phyloP scores from a whole-genome alignment of 2,888 invertebrate species.

The Cephus pygmeus region DNA sequence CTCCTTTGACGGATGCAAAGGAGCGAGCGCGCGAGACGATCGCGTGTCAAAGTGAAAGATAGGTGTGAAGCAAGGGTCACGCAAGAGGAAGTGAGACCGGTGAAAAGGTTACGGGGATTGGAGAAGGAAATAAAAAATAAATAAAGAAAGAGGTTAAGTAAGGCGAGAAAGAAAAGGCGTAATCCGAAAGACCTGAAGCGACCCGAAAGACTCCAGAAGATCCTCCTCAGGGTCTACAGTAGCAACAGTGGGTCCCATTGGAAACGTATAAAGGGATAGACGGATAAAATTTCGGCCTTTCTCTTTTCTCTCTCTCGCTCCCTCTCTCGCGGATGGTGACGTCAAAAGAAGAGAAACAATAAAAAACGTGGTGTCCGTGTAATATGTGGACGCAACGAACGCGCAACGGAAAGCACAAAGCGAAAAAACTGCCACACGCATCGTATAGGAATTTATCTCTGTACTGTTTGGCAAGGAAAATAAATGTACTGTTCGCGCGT shows the following conservation, averaged over 20 bases:
- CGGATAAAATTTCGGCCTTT: neutral
- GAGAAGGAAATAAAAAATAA: slow-evolving; percentile 12
- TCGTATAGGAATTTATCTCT: neutral
- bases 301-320: neutral
- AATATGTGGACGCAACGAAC: slow-evolving; percentile 18
- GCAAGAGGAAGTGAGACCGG: slow-evolving; percentile 5
- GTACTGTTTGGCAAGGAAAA: neutral
- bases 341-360: neutral
- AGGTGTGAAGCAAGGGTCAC: neutral
- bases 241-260: neutral
- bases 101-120: slow-evolving; percentile 27
- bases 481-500: slow-evolving; percentile 45
- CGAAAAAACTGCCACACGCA: slow-evolving; percentile 2
- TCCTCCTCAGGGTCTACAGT: neutral
- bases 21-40: slow-evolving; percentile 17
- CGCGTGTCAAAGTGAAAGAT: slow-evolving; percentile 21
- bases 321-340: neutral
- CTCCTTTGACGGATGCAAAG: slow-evolving; percentile 11
- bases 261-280: neutral
- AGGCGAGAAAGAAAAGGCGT: neutral
- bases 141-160: slow-evolving; percentile 1
- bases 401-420: slow-evolving; percentile 28
- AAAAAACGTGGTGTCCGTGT: neutral
- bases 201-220: neutral
- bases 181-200: neutral